A percentile compares a stretch with the other conserved stretches of the same genome.
Evolutionary conservation across 1,140 invertebrate species (phyloP).

Genomic region (Tetramorium parvispinum): DNA sequence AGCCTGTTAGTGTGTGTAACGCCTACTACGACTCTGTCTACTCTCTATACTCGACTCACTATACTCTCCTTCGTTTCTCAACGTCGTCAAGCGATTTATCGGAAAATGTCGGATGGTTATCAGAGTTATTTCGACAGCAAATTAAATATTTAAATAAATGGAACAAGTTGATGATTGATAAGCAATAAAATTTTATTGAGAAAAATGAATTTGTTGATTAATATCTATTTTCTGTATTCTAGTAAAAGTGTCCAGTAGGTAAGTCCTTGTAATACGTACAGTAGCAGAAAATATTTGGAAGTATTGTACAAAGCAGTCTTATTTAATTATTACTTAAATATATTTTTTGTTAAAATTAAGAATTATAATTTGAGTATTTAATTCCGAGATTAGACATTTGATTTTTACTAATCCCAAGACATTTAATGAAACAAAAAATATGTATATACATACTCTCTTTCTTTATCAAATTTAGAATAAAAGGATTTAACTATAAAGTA

Average conservation of each 20-base stretch:
- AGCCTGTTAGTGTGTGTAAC: slow-evolving; percentile 58
- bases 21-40: slow-evolving; percentile 64
- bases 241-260: not conserved
- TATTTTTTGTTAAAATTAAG: not conserved
- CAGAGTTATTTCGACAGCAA: not conserved
- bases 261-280: not conserved
- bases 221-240: not conserved
- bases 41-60: slow-evolving; percentile 71
- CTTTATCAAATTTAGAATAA: not conserved
- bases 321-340: not conserved
- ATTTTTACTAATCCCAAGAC: not conserved
- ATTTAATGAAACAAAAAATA: not conserved
- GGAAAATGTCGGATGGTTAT: not conserved
- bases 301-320: not conserved
- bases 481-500: not conserved
- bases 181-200: not conserved
- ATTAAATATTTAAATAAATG: not conserved
- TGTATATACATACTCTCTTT: not conserved
- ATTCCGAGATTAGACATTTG: not conserved
- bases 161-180: not conserved
- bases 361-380: slow-evolving; percentile 1
- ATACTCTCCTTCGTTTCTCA: slow-evolving; percentile 50
- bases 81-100: not conserved
- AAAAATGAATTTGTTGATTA: not conserved
- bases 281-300: not conserved